These are phyloP conservation scores for Chrysopilus asiliformis DNA, from an alignment of 2,888 invertebrate genomes.

Conservation along the genomic window DNA sequence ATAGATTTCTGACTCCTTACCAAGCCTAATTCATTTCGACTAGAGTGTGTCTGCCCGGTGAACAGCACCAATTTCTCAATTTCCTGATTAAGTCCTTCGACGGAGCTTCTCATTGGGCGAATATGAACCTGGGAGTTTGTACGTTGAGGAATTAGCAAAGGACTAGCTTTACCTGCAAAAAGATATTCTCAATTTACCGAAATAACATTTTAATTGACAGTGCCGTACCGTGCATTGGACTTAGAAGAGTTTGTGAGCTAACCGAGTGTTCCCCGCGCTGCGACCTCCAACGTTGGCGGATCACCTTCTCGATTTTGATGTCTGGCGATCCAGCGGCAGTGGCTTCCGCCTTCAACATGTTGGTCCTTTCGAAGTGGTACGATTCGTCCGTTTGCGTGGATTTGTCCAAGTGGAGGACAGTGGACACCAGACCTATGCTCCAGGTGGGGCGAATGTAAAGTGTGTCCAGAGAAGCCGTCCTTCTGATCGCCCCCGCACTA, in stretches of 20 bases:
- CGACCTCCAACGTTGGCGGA: constrained; percentile 43
- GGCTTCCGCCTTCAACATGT: constrained; percentile 1
- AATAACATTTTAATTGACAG: no score
- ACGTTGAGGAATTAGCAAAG: constrained; percentile 43
- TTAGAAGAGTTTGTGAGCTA: constrained; percentile 18
- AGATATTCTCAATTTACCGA: no score
- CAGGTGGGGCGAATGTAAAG: constrained; percentile 67
- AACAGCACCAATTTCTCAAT: constrained; percentile 64
- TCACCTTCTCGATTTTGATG: constrained; percentile 46
- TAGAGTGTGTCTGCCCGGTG: constrained; percentile 29
- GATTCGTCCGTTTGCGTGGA: constrained; percentile 54
- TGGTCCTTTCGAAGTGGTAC: constrained; percentile 10
- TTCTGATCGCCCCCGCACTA: constrained; percentile 35
- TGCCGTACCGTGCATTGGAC: constrained; percentile 16
- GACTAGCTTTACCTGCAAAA: constrained; percentile 39
- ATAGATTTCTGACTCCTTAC: constrained; percentile 3
- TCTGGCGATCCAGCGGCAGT: constrained; percentile 24
- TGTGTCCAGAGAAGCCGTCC: constrained; percentile 67
- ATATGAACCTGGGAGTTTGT: constrained; percentile 37
- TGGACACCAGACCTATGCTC: constrained; percentile 41
- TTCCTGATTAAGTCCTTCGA: constrained; percentile 78
- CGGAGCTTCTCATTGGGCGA: constrained; percentile 66
- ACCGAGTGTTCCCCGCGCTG: constrained; percentile 34
- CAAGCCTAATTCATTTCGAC: constrained; percentile 19
- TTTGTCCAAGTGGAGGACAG: constrained; percentile 56